Conservation (phyloP, 2,888 invertebrate genomes). For the Lordiphosa fenestrarum region DNA sequence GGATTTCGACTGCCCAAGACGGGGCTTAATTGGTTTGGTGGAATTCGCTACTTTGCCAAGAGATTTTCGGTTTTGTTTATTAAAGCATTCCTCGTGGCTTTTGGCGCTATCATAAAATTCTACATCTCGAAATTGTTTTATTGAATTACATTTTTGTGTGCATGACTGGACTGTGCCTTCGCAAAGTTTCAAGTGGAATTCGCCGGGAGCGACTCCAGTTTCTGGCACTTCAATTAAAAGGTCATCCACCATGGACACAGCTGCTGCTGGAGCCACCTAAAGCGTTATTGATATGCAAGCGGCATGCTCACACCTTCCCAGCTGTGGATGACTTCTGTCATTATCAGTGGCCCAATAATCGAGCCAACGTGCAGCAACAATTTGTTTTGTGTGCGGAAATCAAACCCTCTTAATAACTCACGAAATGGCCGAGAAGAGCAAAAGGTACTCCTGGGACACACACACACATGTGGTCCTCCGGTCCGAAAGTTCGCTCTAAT, state of each 20-base stretch:
- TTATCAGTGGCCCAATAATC: constrained; percentile 67
- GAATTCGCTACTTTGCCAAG: constrained; percentile 56
- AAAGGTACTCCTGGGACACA: constrained; percentile 37
- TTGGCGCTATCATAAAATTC: constrained; percentile 71
- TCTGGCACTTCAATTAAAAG: constrained; percentile 79
- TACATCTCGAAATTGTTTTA: constrained; percentile 66
- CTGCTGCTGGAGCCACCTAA: constrained; percentile 56
- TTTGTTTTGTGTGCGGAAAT: constrained; percentile 67
- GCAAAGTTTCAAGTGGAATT: constrained; percentile 3
- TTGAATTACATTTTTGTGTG: constrained; percentile 67
- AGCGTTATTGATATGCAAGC: constrained; percentile 69
- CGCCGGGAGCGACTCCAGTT: constrained; percentile 18
- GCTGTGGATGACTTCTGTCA: constrained; percentile 60
- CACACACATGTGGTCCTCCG: constrained; percentile 53
- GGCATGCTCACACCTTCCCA: constrained; percentile 66
- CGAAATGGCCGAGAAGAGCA: constrained; percentile 60
- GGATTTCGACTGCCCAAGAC: constrained; percentile 40
- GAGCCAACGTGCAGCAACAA: constrained; percentile 73
- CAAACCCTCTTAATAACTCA: constrained; percentile 71
- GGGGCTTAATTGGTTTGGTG: constrained; percentile 70
- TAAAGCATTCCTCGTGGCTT: constrained; percentile 63
- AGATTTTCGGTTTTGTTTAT: constrained; percentile 56
- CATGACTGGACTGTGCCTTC: constrained; percentile 30
- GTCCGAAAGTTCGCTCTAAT: too few species aligned
- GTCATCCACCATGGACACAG: constrained; percentile 76